phyloP scores from a whole-genome alignment of 2,113 vertebrate genomes.

The Cynopterus brachyotis region DNA sequence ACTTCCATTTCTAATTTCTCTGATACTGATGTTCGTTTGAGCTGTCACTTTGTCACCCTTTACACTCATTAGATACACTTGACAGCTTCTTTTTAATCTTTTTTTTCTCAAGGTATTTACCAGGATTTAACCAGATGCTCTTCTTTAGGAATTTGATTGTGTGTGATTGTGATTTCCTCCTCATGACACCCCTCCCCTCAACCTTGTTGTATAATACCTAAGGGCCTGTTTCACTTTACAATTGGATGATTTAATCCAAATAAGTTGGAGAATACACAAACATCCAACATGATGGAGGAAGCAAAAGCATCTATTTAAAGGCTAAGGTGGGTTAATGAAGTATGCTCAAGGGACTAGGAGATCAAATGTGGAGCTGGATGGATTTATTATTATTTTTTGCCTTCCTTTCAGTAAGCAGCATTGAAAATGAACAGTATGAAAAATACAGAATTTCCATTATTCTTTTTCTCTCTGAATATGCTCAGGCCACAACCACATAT shows the following conservation, averaged over 20 bases:
- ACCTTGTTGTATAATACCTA: constrained; percentile 74
- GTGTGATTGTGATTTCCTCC: not conserved
- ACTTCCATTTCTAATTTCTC: constrained; percentile 45
- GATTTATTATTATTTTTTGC: not conserved
- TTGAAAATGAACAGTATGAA: constrained; percentile 60
- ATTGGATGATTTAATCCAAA: constrained; percentile 59
- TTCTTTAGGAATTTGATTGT: not conserved
- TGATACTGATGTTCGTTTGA: constrained; percentile 34
- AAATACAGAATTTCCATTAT: constrained; percentile 8
- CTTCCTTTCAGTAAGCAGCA: constrained; percentile 72
- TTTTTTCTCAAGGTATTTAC: constrained; percentile 27
- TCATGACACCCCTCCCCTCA: not conserved
- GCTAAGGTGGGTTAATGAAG: constrained; percentile 68
- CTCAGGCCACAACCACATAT: not conserved
- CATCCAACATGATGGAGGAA: constrained; percentile 34
- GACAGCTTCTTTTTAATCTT: constrained; percentile 55
- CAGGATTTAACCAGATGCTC: not conserved
- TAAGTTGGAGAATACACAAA: constrained; percentile 33
- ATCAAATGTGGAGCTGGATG: constrained; percentile 14
- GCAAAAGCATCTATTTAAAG: constrained; percentile 65
- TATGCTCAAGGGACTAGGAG: constrained; percentile 52
- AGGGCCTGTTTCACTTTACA: constrained; percentile 60
- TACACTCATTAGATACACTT: constrained; percentile 34
- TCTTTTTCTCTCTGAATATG: not conserved
- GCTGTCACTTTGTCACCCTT: constrained; percentile 57